Conservation (phyloP, 2,113 vertebrate species). For the Cyanocitta stelleri region DNA sequence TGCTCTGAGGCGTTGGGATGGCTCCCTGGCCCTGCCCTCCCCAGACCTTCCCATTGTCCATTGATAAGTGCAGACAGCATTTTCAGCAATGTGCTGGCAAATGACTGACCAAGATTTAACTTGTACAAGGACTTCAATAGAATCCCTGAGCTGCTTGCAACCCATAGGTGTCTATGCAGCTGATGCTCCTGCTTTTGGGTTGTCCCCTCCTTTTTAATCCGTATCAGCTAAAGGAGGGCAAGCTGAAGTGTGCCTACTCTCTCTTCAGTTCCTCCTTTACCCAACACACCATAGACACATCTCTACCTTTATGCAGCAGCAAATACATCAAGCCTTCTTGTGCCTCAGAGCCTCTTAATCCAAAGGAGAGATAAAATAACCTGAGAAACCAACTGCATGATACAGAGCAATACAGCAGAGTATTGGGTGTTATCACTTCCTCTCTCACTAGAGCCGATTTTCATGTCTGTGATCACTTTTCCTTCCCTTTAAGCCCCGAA, state of each 20-base stretch:
- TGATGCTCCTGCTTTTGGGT: not conserved
- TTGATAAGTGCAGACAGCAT: not conserved
- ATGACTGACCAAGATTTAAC: not conserved
- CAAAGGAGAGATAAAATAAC: not conserved
- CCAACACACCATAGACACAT: not conserved
- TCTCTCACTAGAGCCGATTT: not conserved
- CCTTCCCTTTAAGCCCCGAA: not conserved
- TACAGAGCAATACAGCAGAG: not conserved
- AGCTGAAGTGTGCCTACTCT: not conserved
- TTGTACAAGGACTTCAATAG: not conserved
- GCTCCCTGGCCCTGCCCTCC: not conserved
- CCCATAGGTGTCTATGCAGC: not conserved
- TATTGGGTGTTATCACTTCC: not conserved
- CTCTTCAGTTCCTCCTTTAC: not conserved
- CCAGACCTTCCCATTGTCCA: rapidly evolving
- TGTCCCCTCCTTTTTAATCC: not conserved
- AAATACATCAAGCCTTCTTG: not conserved
- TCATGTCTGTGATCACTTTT: not conserved
- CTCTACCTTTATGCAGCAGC: not conserved
- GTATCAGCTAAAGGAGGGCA: not conserved
- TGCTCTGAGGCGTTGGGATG: not conserved
- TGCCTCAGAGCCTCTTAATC: constrained; percentile 18
- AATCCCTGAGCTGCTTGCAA: not conserved
- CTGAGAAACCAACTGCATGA: not conserved
- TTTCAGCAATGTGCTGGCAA: not conserved